A percentile compares a stretch with the other conserved stretches of the same genome.
These are phyloP conservation scores for Ceriagrion tenellum DNA, from an alignment of 2,888 invertebrate genomes.

Conservation along the genomic window DNA sequence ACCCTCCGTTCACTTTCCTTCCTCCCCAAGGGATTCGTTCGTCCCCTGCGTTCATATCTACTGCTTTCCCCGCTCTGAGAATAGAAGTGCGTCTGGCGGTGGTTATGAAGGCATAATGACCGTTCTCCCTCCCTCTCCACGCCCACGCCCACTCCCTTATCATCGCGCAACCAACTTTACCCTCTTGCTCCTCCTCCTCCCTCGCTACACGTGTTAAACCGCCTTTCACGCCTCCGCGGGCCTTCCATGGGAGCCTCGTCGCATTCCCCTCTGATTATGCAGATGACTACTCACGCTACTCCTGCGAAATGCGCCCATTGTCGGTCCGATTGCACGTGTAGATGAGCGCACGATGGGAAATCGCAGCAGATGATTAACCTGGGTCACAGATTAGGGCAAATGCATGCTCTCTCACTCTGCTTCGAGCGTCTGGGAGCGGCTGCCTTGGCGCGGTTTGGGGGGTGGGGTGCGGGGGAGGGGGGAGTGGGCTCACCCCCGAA, in stretches of 20 bases:
- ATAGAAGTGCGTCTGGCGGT: not conserved
- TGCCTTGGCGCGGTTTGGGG: not conserved
- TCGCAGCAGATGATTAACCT: slow-evolving; percentile 37
- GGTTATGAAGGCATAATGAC: slow-evolving; percentile 50
- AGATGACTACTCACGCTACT: slow-evolving; percentile 8
- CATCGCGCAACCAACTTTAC: not conserved
- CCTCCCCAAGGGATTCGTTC: not conserved
- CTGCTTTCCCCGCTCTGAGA: not conserved
- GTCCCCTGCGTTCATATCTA: not conserved
- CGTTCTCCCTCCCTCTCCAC: not conserved
- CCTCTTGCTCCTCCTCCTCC: not conserved
- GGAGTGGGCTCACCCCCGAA: not conserved
- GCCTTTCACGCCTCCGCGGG: slow-evolving; percentile 10
- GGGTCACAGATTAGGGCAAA: slow-evolving; percentile 3
- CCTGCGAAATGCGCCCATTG: slow-evolving; percentile 41
- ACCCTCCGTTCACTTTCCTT: not conserved
- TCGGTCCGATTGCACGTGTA: slow-evolving; percentile 37
- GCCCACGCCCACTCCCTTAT: not conserved
- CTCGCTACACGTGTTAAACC: not conserved
- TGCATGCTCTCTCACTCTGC: not conserved
- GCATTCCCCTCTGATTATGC: slow-evolving; percentile 2
- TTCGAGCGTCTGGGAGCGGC: too few relatives aligned
- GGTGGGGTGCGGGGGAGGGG: not conserved
- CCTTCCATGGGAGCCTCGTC: not conserved
- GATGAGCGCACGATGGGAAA: not conserved